Base-by-base conservation (phyloP, 2,113 vertebrate genomes). In the Campylomormyrus numenius region DNA sequence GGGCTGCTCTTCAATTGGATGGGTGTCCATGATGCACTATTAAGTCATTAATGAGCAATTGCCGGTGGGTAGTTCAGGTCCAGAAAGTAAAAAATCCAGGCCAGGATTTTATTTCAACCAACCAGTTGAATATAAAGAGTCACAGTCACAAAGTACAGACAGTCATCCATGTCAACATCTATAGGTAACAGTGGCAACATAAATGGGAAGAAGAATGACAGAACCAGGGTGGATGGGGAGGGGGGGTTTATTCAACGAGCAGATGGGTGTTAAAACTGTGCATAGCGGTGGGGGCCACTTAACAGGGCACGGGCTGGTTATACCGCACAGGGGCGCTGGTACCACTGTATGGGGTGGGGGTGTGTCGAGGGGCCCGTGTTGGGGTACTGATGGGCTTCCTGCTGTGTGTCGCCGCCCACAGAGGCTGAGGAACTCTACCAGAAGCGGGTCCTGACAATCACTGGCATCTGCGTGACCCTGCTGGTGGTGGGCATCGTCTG, bases 391-490 rank as follows among this genome's bases (percentile, higher is more conserved):
- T 39, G 42, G 19, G 0, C 11, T 1, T 5, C 39, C 42, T 5
- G 66, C 19, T 80, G 84, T 92, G 35, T 50, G 87, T 92, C 91
- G 91, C 90, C 91, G 92, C 95, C 95, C 96, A 92, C 97, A 99
- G 98, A 99, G 95, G 98, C 98, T 0, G 98, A 99, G 94, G 97
- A 99, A 94, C 96, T 99, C 91, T 99, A 99, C 96, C 98, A 99
- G 96, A 97, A 98, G 95, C 96, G 98, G 91, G 98, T 99, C 93
- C 95, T 99, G 94, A 99, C 98, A 87, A 99, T 99, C 95, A 99
- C 98, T 0, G 98, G 98, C 93, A 99, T 99, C 95, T 99, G 98
- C 62, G 98, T 99, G 94, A 98, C 98, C 45, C 95, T 99, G 94
- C 95, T 99, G 90, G 97, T 99, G 90, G 98, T 99, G 92, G 98